phyloP scores from a whole-genome alignment of 1,140 invertebrate genomes.

The Drosophila rufa region DNA sequence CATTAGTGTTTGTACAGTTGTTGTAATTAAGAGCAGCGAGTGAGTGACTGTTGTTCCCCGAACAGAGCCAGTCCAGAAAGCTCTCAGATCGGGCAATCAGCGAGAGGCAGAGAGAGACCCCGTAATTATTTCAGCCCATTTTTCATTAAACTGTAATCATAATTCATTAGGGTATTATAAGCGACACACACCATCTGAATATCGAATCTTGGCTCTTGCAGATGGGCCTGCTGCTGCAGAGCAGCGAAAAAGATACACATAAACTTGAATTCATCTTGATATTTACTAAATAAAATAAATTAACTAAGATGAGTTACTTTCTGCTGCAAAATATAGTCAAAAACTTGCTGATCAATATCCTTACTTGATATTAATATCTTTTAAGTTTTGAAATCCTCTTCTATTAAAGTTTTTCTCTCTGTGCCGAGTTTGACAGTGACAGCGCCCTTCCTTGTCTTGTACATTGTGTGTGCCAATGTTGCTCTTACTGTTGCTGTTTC shows the following conservation, averaged over 20 bases:
- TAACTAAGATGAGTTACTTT: too few relatives aligned
- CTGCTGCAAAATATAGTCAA: too few relatives aligned
- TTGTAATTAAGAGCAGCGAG: slow-evolving; percentile 69
- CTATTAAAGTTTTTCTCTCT: neutral
- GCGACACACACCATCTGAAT: slow-evolving; percentile 32
- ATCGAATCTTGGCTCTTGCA: slow-evolving; percentile 48
- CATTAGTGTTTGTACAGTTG: slow-evolving; percentile 54
- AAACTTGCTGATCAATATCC: too few relatives aligned
- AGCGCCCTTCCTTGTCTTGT: slow-evolving; percentile 52
- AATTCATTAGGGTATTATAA: slow-evolving; percentile 74
- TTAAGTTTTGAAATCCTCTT: neutral
- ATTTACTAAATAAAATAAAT: neutral
- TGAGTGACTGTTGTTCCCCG: slow-evolving; percentile 30
- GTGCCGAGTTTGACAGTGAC: slow-evolving; percentile 40
- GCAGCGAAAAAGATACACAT: slow-evolving; percentile 10
- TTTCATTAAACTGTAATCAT: slow-evolving; percentile 81
- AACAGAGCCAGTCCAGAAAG: slow-evolving; percentile 21
- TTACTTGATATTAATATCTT: neutral
- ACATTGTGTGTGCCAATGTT: slow-evolving; percentile 41
- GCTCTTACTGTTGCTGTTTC: slow-evolving; percentile 33
- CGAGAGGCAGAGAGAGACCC: slow-evolving; percentile 15
- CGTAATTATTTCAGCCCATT: slow-evolving; percentile 62
- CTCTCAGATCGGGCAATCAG: slow-evolving; percentile 47
- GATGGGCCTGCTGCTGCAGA: slow-evolving; percentile 36
- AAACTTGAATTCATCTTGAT: neutral